Percentiles rank a stretch among this genome's conserved stretches.
Conservation (phyloP, 2,797 vertebrate species). For the Craterocephalus amniculus region DNA sequence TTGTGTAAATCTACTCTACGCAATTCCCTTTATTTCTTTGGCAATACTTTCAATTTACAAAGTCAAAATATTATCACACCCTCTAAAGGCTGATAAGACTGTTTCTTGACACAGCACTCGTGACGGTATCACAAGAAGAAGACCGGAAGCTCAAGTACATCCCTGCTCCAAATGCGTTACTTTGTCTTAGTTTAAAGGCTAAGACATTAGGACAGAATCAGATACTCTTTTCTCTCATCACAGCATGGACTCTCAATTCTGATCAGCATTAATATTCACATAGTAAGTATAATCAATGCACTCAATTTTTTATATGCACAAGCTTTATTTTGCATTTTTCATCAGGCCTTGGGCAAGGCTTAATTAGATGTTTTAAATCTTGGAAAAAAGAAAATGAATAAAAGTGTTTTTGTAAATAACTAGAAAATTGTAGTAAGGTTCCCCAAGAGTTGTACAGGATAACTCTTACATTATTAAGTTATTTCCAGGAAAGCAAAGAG, state of each 20-base stretch:
- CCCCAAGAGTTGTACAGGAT: background rate
- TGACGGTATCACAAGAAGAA: constrained; percentile 7
- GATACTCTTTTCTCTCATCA: constrained; percentile 49
- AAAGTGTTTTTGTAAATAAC: background rate
- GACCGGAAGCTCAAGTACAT: constrained; percentile 11
- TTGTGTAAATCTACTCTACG: background rate
- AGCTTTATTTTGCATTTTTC: background rate
- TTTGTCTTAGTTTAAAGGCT: constrained; percentile 65
- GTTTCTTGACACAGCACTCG: background rate
- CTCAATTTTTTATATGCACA: background rate
- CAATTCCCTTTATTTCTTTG: background rate
- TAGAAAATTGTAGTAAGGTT: background rate
- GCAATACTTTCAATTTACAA: background rate
- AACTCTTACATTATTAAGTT: background rate
- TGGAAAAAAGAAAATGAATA: background rate
- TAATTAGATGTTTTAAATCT: background rate
- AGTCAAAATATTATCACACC: background rate
- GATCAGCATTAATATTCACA: constrained; percentile 29
- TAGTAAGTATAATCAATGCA: constrained; percentile 5
- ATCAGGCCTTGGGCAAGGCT: background rate
- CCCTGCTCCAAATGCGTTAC: constrained; percentile 38
- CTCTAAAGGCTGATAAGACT: constrained; percentile 20
- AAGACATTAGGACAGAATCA: constrained; percentile 73
- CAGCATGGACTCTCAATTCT: constrained; percentile 30
- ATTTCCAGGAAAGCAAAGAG: background rate